Conservation (phyloP, 2,888 invertebrate species). For the Acanthacorydalis orientalis region DNA sequence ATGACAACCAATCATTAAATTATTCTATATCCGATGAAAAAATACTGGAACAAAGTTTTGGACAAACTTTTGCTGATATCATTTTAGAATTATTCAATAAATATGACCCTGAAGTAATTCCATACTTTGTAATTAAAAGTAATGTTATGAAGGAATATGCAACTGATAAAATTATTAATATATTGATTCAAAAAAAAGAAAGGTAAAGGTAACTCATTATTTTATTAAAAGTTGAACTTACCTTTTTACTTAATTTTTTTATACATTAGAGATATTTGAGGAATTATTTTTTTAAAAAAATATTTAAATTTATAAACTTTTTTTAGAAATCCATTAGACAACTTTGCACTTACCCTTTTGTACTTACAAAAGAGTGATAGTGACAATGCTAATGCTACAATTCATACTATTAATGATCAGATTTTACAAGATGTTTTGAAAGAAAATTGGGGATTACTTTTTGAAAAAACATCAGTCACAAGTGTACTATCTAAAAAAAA, state of each 20-base stretch:
- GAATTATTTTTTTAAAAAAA: no score
- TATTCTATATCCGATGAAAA: background rate
- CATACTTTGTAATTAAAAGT: slow-evolving; percentile 33
- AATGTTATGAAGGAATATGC: slow-evolving; percentile 34
- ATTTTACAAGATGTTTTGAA: slow-evolving; percentile 25
- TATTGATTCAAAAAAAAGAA: slow-evolving; percentile 21
- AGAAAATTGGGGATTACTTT: slow-evolving; percentile 31
- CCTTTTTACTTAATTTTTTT: no score
- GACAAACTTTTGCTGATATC: slow-evolving; percentile 19
- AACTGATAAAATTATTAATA: slow-evolving; percentile 33
- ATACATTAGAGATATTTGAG: no score
- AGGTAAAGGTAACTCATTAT: slow-evolving; percentile 13
- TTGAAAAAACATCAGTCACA: slow-evolving; percentile 26
- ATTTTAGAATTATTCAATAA: slow-evolving; percentile 25
- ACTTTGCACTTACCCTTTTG: slow-evolving; percentile 29
- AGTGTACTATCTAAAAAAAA: slow-evolving; percentile 14
- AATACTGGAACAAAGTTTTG: slow-evolving; percentile 19
- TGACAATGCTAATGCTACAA: slow-evolving; percentile 26
- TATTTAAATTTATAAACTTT: background rate
- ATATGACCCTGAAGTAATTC: slow-evolving; percentile 26
- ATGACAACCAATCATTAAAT: no score
- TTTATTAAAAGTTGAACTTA: slow-evolving; percentile 10
- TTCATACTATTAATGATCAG: slow-evolving; percentile 26
- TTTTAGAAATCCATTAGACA: slow-evolving; percentile 21
- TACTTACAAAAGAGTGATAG: slow-evolving; percentile 34